Percentiles rank a stretch among this genome's conserved stretches.
These are phyloP conservation scores for Parazoanthus swiftii DNA, from an alignment of 92 coral and sea anemone species.

Conservation along the genomic window DNA sequence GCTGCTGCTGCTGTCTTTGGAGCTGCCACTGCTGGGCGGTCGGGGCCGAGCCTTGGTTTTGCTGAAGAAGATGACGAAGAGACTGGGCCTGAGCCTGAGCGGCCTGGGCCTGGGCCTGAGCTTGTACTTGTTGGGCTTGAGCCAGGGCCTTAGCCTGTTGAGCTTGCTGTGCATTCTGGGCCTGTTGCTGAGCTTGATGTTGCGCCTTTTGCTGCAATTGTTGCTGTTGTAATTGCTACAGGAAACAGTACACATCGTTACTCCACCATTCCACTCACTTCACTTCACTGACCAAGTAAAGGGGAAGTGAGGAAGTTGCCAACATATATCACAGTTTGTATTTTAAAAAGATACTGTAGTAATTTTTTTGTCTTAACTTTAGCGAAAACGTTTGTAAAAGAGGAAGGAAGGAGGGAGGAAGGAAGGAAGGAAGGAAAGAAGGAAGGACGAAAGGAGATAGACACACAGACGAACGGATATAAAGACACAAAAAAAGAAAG, in stretches of 20 bases:
- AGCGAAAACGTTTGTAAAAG: too few relatives aligned
- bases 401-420: too few relatives aligned
- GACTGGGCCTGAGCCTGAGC: conserved; percentile 48
- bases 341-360: too few relatives aligned
- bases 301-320: too few relatives aligned
- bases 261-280: not conserved
- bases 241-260: not conserved
- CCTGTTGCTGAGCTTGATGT: conserved; percentile 57
- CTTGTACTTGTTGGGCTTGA: conserved; percentile 60
- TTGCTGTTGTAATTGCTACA: conserved; percentile 27
- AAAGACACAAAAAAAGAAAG: not conserved
- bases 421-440: too few relatives aligned
- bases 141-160: conserved; percentile 60
- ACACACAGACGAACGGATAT: not conserved
- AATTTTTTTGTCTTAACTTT: too few relatives aligned
- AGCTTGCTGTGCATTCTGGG: conserved; percentile 68
- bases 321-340: too few relatives aligned
- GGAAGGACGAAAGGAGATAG: not conserved
- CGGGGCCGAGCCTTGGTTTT: conserved; percentile 23
- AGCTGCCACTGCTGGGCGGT: conserved; percentile 49
- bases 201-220: conserved; percentile 51
- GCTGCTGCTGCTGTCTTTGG: conserved; percentile 36
- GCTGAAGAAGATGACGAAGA: conserved; percentile 36
- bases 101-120: conserved; percentile 61
- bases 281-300: too few relatives aligned